Evolutionary conservation across 2,113 vertebrate genomes (phyloP), one percentile per base, ranked within the genome.

Genomic region (Myodes glareolus): DNA sequence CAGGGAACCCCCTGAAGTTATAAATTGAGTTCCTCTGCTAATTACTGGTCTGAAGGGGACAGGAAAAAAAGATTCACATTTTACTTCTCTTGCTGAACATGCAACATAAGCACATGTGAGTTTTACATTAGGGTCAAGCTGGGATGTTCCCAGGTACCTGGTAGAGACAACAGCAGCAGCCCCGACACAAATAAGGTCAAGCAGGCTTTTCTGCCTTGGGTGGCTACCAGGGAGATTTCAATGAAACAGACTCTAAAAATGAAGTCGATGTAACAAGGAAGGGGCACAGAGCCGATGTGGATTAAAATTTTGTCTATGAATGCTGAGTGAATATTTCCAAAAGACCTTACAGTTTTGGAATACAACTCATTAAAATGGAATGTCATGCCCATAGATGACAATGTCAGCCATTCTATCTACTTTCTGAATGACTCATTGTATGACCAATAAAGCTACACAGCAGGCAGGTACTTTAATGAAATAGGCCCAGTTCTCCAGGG

Each of bases 381-480:
- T 86, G 91, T 21, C 88, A 92, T 17, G 75, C 17, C 21, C 70
- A 97, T 3, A 96, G 97, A 96, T 91, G 98, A 96, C 68, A 97
- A 89, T 76, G 97, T 96, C 95, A 98, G 55, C 97, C 96, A 94
- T 76, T 89, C 92, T 91, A 94, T 96, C 94, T 96, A 88, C 93
- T 96, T 98, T 85, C 90, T 97, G 70, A 96, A 93, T 73, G 5
- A 96, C 21, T 97, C 90, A 87, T 73, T 98, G 3, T 73, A 97
- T 98, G 92, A 94, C 97, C 97, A 98, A 98, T 98, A 98, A 97
- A 97, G 84, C 81, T 96, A 94, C 94, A 47, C 97, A 97, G 97
- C 95, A 97, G 96, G 98, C 80, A 96, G 58, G 27, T 61, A 73
- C 96, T 97, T 98, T 97, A 98, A 98, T 97, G 96, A 98, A 98